Percentiles rank a stretch among this genome's conserved stretches.
Evolutionary conservation across 2,113 vertebrate genomes (phyloP).

Genomic region (Heterotilapia buettikoferi): DNA sequence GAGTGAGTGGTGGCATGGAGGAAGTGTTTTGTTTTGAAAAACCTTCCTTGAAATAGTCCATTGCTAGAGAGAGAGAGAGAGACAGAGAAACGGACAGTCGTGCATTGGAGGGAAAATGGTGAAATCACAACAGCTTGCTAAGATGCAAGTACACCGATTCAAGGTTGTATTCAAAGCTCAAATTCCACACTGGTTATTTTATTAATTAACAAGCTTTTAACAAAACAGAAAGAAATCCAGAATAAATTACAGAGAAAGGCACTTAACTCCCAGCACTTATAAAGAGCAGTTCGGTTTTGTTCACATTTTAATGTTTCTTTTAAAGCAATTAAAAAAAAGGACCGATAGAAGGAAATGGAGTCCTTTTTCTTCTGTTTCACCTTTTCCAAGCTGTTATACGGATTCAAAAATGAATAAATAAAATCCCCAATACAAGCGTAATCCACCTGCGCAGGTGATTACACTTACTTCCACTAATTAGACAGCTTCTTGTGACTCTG

Average conservation of each 20-base stretch:
- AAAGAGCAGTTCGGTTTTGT: background rate
- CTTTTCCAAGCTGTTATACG: background rate
- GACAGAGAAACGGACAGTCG: background rate
- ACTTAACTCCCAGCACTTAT: background rate
- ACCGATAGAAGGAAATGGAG: accelerated
- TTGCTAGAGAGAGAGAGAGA: background rate
- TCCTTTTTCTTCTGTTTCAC: background rate
- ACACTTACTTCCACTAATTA: background rate
- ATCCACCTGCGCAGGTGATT: background rate
- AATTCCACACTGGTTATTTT: background rate
- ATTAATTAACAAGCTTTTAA: background rate
- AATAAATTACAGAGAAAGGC: background rate
- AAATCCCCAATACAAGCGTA: background rate
- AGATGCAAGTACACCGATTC: background rate
- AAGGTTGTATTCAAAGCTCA: background rate
- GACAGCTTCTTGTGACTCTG: background rate
- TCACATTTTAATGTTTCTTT: background rate
- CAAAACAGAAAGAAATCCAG: background rate
- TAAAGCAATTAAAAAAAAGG: background rate
- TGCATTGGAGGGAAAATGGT: background rate
- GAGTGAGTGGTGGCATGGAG: slow-evolving; percentile 12
- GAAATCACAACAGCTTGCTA: background rate
- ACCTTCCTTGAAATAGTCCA: background rate
- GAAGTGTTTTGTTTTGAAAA: slow-evolving; percentile 49
- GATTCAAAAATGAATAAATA: background rate